Evolutionary conservation across 2,113 vertebrate genomes (phyloP).

Genomic region (Amia ocellicauda): DNA sequence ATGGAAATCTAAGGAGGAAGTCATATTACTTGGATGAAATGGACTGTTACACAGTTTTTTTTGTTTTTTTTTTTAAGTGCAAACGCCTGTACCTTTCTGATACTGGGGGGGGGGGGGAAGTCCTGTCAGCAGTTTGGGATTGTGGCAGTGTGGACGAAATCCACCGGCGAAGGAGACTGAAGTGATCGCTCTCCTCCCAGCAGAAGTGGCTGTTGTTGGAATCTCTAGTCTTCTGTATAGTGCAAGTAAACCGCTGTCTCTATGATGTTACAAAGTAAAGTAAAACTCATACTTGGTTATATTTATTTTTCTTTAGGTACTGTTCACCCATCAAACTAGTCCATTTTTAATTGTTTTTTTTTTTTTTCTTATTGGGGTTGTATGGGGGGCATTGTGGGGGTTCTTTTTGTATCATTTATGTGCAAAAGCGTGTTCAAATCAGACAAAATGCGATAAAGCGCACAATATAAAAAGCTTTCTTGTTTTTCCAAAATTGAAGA

Average conservation of each 20-base stretch:
- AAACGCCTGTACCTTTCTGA: not conserved
- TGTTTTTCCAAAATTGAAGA: not conserved
- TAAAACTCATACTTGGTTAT: constrained; percentile 14
- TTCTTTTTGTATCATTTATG: too few species aligned
- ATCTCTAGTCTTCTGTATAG: constrained; percentile 29
- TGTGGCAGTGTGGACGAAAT: not conserved
- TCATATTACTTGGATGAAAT: constrained; percentile 24
- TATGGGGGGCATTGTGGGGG: constrained; percentile 22
- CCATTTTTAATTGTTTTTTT: constrained; percentile 32
- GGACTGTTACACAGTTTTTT: constrained; percentile 23
- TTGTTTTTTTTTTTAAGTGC: too few species aligned
- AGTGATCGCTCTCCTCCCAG: constrained; percentile 35
- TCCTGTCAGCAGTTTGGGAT: constrained; percentile 8
- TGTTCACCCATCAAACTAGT: constrained; percentile 12
- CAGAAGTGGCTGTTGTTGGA: constrained; percentile 31
- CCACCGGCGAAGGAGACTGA: not conserved
- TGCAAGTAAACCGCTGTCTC: constrained; percentile 12
- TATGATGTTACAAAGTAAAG: constrained; percentile 26
- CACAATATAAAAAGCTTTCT: constrained; percentile 4
- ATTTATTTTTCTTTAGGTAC: constrained; percentile 14
- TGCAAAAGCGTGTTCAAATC: too few species aligned
- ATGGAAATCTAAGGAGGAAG: constrained; percentile 24
- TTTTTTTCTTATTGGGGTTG: constrained; percentile 26
- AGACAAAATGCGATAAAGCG: too few species aligned
- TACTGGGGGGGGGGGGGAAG: not conserved